phyloP scores from a whole-genome alignment of 2,797 vertebrate genomes.

The Orientallactaga sibirica region DNA sequence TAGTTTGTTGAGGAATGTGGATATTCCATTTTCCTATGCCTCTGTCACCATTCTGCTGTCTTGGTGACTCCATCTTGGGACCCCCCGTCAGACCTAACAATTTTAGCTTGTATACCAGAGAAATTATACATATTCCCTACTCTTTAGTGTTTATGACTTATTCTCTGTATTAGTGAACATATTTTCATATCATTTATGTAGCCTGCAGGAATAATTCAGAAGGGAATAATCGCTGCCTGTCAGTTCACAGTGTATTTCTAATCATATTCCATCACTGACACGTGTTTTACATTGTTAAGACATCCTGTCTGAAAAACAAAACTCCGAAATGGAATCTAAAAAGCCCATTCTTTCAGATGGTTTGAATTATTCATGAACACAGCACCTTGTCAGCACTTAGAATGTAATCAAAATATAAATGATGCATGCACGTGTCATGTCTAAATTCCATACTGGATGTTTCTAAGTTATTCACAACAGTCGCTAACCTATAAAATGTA shows the following conservation, averaged over 20 bases:
- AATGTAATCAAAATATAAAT: slow-evolving; percentile 90
- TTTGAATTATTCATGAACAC: slow-evolving; percentile 89
- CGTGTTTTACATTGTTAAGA: slow-evolving; percentile 87
- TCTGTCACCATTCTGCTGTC: too few relatives aligned
- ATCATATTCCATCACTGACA: slow-evolving; percentile 86
- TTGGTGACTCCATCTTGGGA: too few relatives aligned
- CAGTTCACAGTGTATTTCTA: slow-evolving; percentile 87
- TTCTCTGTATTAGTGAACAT: slow-evolving; percentile 64
- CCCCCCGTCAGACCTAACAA: too few relatives aligned
- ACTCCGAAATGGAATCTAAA: slow-evolving; percentile 85
- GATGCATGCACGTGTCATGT: slow-evolving; percentile 86
- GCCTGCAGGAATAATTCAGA: slow-evolving; percentile 76
- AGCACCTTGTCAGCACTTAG: slow-evolving; percentile 87
- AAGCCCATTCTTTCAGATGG: slow-evolving; percentile 81
- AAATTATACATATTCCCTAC: slow-evolving; percentile 33
- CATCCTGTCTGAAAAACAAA: slow-evolving; percentile 85
- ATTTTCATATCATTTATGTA: slow-evolving; percentile 76
- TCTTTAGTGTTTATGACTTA: slow-evolving; percentile 62
- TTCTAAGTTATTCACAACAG: slow-evolving; percentile 78
- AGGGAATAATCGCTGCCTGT: slow-evolving; percentile 87
- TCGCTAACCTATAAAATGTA: slow-evolving; percentile 73
- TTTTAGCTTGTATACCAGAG: slow-evolving; percentile 49
- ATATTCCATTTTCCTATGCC: too few relatives aligned
- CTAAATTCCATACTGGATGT: slow-evolving; percentile 83
- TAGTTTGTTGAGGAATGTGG: too few relatives aligned